A percentile compares a stretch with the other conserved stretches of the same genome.
Evolutionary conservation across 2,888 invertebrate species (phyloP).

Genomic region (Osedax fenrisi): DNA sequence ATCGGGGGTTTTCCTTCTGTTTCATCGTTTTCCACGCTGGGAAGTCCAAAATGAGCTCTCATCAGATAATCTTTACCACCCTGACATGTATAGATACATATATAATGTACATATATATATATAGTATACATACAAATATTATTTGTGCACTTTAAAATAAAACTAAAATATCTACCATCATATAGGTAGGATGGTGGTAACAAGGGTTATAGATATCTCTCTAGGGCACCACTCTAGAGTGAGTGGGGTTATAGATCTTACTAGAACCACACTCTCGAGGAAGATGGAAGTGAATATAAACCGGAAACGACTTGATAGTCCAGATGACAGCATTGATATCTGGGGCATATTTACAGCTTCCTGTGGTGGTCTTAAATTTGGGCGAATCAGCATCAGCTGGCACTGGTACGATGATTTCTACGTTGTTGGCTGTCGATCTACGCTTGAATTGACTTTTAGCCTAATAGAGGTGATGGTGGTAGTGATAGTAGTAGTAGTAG

Average conservation of each 20-base stretch:
- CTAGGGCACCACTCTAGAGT: too few relatives aligned
- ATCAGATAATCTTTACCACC: slow-evolving; percentile 96
- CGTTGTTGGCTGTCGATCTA: slow-evolving; percentile 92
- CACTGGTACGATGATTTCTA: slow-evolving; percentile 65
- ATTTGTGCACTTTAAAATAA: too few relatives aligned
- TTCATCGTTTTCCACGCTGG: slow-evolving; percentile 86
- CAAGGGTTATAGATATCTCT: too few relatives aligned
- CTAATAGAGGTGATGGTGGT: slow-evolving; percentile 38
- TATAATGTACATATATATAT: too few relatives aligned
- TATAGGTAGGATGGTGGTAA: too few relatives aligned
- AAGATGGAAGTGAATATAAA: too few relatives aligned
- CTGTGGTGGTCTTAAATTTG: slow-evolving; percentile 91
- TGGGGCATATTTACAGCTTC: slow-evolving; percentile 89
- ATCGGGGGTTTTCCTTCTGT: slow-evolving; percentile 91
- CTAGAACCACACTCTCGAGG: too few relatives aligned
- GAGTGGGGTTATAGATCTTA: too few relatives aligned
- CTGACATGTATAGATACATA: slow-evolving; percentile 42
- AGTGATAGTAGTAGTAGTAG: not conserved
- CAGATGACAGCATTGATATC: slow-evolving; percentile 92
- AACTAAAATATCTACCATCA: too few relatives aligned
- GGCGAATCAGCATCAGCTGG: slow-evolving; percentile 82
- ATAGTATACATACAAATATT: too few relatives aligned
- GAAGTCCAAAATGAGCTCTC: slow-evolving; percentile 92
- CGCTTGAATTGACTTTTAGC: slow-evolving; percentile 88
- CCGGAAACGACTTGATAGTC: slow-evolving; percentile 89